Evolutionary conservation across 23 tunicate species (phyloP), one percentile per base, ranked within the genome.

Genomic region (Halocynthia roretzi): DNA sequence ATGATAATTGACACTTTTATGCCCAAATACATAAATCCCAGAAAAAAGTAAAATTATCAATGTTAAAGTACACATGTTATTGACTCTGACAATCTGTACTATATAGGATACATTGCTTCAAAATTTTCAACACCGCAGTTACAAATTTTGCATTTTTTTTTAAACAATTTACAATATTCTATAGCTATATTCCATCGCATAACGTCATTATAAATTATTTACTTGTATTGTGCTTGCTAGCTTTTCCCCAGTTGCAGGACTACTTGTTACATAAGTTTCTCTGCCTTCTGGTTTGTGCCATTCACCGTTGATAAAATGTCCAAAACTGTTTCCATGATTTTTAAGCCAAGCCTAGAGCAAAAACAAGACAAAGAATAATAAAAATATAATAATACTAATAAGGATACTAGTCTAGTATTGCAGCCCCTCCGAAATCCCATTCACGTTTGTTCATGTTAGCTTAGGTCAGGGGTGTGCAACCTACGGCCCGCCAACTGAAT

Each of bases 241-340:
- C 10, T 65, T 71, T 58, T 86, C 87, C 7, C 81, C 87, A 15
- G 88, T 92, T 52, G 88, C 88, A 9, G 98, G 98, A 62, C 80
- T 50, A 19, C 66, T 51, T 8, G 94, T 83, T 57, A 64, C 76
- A 52, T 81, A 93, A 11, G 77, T 76, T 72, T 87, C 77, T 21
- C 98, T 68, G 52, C 82, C 86, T 67, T 87, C 94, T 20, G 90
- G 90, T 67, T 87, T 83, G 31, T 57, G 68, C 98, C 98, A 93
- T 63, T 83, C 72, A 18, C 98, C 98, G 72, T 87, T 80, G 65
- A 93, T 80, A 80, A 93, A 93, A 65, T 93, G 98, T 8, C 98
- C 98, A 15, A 93, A 73, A 56, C 54, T 67, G 52, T 83, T 80
- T 44, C 62, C 83, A 76, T 83, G 98, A 23, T 77, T 81, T 60